phyloP scores from a whole-genome alignment of 2,888 invertebrate genomes.

The Silvanus unidentatus region DNA sequence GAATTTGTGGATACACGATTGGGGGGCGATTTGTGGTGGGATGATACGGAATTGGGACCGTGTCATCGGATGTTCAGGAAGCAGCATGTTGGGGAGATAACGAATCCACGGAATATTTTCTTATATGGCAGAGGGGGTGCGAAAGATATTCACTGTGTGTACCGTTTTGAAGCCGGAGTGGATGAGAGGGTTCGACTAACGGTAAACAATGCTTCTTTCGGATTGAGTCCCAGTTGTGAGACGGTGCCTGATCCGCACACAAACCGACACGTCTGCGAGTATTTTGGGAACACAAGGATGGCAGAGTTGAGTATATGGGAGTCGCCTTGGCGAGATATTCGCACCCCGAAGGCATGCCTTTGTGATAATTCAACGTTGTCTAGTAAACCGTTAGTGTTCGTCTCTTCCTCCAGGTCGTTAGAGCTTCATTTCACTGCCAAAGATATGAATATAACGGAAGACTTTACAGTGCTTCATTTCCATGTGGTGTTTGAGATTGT shows the following conservation, averaged over 20 bases:
- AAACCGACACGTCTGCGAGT: slow-evolving; percentile 57
- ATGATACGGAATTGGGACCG: slow-evolving; percentile 16
- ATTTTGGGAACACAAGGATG: slow-evolving; percentile 41
- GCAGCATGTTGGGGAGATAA: slow-evolving; percentile 57
- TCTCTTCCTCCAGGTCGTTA: slow-evolving; percentile 62
- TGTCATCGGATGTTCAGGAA: slow-evolving; percentile 62
- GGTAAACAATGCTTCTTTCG: slow-evolving; percentile 67
- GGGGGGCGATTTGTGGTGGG: slow-evolving; percentile 61
- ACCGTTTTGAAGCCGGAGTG: slow-evolving; percentile 50
- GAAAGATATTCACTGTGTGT: slow-evolving; percentile 68
- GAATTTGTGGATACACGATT: slow-evolving; percentile 79
- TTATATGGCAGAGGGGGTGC: slow-evolving; percentile 81
- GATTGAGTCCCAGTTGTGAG: slow-evolving; percentile 58
- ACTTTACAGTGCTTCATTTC: slow-evolving; percentile 76
- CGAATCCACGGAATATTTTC: slow-evolving; percentile 68
- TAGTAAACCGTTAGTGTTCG: slow-evolving; percentile 56
- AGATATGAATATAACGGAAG: slow-evolving; percentile 69
- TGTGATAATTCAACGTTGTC: slow-evolving; percentile 67
- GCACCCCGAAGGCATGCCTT: slow-evolving; percentile 68
- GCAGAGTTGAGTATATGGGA: slow-evolving; percentile 60
- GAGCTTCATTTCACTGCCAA: slow-evolving; percentile 73
- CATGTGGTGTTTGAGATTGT: slow-evolving; percentile 66
- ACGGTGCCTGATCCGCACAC: slow-evolving; percentile 70
- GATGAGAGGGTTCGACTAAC: slow-evolving; percentile 62
- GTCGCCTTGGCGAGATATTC: slow-evolving; percentile 65